Conservation (phyloP, 1,140 invertebrate species). For the Druon quercuslanigerum region DNA sequence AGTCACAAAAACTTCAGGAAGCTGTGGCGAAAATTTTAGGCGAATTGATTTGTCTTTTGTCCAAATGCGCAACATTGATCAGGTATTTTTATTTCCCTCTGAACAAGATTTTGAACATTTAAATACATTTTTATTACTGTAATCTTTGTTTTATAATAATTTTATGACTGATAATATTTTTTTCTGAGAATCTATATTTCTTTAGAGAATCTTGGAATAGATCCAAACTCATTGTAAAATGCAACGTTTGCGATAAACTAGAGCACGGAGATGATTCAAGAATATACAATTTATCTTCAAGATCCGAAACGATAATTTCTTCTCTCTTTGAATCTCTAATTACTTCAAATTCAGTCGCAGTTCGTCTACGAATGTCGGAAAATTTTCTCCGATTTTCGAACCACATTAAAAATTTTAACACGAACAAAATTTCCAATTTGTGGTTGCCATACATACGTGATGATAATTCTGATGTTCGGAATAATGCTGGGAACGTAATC, state of each 20-base stretch:
- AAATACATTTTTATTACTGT: slow-evolving; percentile 2
- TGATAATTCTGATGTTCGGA: slow-evolving; percentile 61
- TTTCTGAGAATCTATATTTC: slow-evolving; percentile 31
- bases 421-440: slow-evolving; percentile 58
- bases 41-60: slow-evolving; percentile 61
- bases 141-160: slow-evolving; percentile 31
- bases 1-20: slow-evolving; percentile 53
- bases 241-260: slow-evolving; percentile 62
- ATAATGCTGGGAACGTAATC: slow-evolving; percentile 63
- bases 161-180: too few species aligned
- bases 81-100: slow-evolving; percentile 52
- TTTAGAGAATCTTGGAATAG: slow-evolving; percentile 57
- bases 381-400: slow-evolving; percentile 68
- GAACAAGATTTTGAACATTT: neutral
- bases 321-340: slow-evolving; percentile 56
- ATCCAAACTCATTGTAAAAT: slow-evolving; percentile 57
- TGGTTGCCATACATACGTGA: slow-evolving; percentile 71
- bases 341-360: slow-evolving; percentile 49
- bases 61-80: slow-evolving; percentile 55
- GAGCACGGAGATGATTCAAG: slow-evolving; percentile 41
- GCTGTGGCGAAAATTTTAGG: slow-evolving; percentile 62
- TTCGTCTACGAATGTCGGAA: slow-evolving; percentile 61
- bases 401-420: slow-evolving; percentile 70
- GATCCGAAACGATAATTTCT: slow-evolving; percentile 53
- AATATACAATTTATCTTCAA: slow-evolving; percentile 43